Conservation (phyloP, 1,140 invertebrate genomes). For the Belonocnema kinseyi region DNA sequence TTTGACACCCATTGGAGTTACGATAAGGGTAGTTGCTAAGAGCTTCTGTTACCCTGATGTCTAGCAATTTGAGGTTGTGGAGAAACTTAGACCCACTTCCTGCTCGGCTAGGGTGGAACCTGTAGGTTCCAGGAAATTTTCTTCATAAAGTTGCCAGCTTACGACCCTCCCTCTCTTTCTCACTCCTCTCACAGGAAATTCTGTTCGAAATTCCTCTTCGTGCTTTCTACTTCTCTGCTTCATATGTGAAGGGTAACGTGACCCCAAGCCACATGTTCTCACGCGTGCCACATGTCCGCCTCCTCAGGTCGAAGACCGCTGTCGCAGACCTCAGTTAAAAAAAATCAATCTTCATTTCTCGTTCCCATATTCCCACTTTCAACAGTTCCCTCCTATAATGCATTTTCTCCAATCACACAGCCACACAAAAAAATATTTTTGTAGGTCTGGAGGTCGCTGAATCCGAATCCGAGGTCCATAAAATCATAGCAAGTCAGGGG, state of each 20-base stretch:
- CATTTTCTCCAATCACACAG: no score
- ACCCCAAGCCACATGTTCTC: slow-evolving; percentile 63
- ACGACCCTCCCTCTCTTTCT: slow-evolving; percentile 25
- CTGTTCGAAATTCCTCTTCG: slow-evolving; percentile 55
- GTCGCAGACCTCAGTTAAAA: no score
- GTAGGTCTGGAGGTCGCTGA: no score
- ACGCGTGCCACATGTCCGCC: slow-evolving; percentile 41
- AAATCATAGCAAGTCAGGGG: no score
- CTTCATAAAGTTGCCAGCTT: slow-evolving; percentile 28
- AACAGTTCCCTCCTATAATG: no score
- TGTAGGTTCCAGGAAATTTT: slow-evolving; percentile 31
- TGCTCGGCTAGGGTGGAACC: slow-evolving; percentile 17
- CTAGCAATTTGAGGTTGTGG: slow-evolving; percentile 53
- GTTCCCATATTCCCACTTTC: no score
- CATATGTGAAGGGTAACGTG: slow-evolving; percentile 67
- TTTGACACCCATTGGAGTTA: background rate
- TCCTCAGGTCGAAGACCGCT: slow-evolving; percentile 19
- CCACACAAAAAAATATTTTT: no score
- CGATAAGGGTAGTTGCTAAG: background rate
- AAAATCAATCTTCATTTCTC: no score
- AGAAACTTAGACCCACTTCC: slow-evolving; percentile 11
- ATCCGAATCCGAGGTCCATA: no score
- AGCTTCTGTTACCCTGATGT: slow-evolving; percentile 36
- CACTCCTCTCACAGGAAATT: slow-evolving; percentile 15
- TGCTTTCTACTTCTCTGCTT: slow-evolving; percentile 65